Base-by-base conservation (phyloP, 2,888 invertebrate genomes). In the Timema cristinae region DNA sequence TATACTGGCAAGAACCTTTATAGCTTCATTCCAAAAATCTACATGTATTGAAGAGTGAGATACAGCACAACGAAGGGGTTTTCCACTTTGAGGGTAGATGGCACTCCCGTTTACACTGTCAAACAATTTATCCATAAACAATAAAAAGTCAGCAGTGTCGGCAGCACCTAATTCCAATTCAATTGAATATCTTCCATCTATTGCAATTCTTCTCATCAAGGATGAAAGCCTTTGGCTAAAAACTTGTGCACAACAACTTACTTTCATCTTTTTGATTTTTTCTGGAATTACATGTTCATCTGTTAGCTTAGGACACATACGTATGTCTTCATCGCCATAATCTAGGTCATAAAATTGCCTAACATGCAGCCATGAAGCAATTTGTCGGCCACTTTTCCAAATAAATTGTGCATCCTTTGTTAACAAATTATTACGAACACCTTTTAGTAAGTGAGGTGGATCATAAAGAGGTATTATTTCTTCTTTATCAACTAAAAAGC, bases 401-500 rank as follows among this genome's bases (percentile, higher is more conserved):
- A 48, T 50, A 47, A 56, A 50, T 16, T 6, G 54, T 4, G n/a
- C 11, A 52, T 52, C 4, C n/a, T 52, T 52, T 52, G 54, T 52
- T n/a, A 73, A n/a, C n/a, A n/a, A 73, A 52, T 16, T 61, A 66
- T 73, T 71, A 9, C 71, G 49, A 15, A 73, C 67, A 7, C 32
- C 61, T 69, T 70, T 72, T 15, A 74, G 32, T 49, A 74, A 50
- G 13, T 72, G 68, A 11, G 70, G 72, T 49, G 72, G 68, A 67
- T 74, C 74, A 56, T 70, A 74, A 47, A 74, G 32, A 13, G 56
- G 66, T 5, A 69, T 72, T 8, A 74, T 72, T 54, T 72, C 70
- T 16, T 72, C 50, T 11, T 70, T 68, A 11, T 67, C 56, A 11
- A 67, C 48, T 16, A 50, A 13, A 50, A 71, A 71, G 67, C 51